Evolutionary conservation across 2,113 vertebrate species (phyloP).

Genomic region (Melierax canorus): DNA sequence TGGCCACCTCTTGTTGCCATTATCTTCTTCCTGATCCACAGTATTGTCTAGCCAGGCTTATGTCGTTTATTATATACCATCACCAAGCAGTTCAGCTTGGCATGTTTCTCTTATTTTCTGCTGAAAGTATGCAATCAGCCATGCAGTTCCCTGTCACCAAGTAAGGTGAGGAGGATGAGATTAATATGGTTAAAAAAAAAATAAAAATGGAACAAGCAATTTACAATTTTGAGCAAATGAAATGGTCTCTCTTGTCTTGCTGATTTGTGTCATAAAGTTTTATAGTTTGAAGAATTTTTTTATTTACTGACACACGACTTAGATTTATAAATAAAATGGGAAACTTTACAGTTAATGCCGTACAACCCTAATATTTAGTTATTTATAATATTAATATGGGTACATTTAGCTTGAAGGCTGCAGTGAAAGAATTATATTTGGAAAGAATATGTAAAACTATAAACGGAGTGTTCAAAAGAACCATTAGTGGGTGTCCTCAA

Average conservation of each 20-base stretch:
- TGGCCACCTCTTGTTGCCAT: not conserved
- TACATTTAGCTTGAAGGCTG: not conserved
- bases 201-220: not conserved
- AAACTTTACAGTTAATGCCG: not conserved
- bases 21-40: not conserved
- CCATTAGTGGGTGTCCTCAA: not conserved
- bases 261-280: not conserved
- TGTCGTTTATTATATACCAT: not conserved
- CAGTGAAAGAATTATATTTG: not conserved
- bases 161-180: not conserved
- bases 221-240: not conserved
- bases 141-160: not conserved
- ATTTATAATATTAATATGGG: not conserved
- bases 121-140: not conserved
- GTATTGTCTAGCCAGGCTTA: not conserved
- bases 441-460: not conserved
- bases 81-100: not conserved
- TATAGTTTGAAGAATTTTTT: not conserved
- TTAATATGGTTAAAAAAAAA: not conserved
- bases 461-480: not conserved
- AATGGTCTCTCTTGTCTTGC: not conserved
- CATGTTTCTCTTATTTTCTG: not conserved
- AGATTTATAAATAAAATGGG: not conserved
- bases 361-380: not conserved
- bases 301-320: not conserved